phyloP scores from a whole-genome alignment of 2,797 vertebrate genomes.

The Clarias fuscus region DNA sequence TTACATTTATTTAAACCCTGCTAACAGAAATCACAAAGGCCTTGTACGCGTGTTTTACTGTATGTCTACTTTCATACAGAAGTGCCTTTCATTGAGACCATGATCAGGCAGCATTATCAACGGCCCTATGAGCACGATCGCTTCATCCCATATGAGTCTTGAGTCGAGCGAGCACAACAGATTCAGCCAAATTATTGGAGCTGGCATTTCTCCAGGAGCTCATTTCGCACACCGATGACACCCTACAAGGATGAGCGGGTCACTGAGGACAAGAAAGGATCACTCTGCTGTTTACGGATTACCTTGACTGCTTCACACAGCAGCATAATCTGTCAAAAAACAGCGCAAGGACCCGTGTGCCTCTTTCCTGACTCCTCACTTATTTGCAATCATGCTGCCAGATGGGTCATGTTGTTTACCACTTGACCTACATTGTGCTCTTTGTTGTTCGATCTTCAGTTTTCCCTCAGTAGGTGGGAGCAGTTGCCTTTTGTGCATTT shows the following conservation, averaged over 20 bases:
- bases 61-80: background rate
- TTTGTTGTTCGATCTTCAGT: background rate
- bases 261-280: constrained; percentile 44
- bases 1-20: background rate
- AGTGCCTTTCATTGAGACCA: background rate
- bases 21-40: background rate
- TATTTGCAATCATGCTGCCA: constrained; percentile 45
- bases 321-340: constrained; percentile 41
- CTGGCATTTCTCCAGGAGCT: constrained; percentile 23
- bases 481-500: background rate
- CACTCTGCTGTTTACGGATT: constrained; percentile 36
- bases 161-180: background rate
- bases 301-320: constrained; percentile 37
- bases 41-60: background rate
- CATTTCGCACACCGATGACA: constrained; percentile 35
- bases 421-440: constrained; percentile 46
- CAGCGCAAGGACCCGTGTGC: constrained; percentile 38
- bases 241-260: constrained; percentile 42
- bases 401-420: constrained; percentile 46
- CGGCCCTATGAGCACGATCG: background rate
- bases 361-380: constrained; percentile 28
- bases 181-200: constrained; percentile 23
- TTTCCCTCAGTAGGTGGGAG: background rate
- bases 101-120: background rate
- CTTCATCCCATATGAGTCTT: constrained; percentile 15